phyloP scores from a whole-genome alignment of 2,888 invertebrate species.

The Yponomeuta plumbellus region DNA sequence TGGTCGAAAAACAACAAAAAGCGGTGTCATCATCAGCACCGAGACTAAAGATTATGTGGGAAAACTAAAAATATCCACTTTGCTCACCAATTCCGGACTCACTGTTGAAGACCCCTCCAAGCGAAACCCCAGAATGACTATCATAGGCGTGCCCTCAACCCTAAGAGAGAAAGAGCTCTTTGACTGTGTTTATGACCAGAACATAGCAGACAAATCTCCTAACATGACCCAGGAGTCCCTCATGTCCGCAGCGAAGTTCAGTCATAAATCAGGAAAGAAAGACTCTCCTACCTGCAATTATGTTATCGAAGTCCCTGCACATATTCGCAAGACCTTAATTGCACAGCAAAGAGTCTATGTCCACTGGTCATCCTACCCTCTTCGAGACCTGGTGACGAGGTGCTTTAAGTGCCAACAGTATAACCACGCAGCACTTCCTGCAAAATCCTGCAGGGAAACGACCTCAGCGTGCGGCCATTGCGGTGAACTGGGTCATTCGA shows the following conservation, averaged over 20 bases:
- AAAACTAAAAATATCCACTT: slow-evolving; percentile 9
- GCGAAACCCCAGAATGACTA: neutral
- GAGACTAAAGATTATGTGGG: slow-evolving; percentile 16
- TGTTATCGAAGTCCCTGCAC: neutral
- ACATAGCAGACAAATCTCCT: neutral
- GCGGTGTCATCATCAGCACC: slow-evolving; percentile 19
- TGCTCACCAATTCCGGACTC: neutral
- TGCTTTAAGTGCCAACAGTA: slow-evolving; percentile 10
- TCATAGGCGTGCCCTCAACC: neutral
- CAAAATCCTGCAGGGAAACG: neutral
- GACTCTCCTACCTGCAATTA: neutral
- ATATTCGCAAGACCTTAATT: slow-evolving; percentile 1
- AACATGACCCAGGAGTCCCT: neutral
- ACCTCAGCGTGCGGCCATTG: neutral
- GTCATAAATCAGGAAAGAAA: slow-evolving; percentile 4
- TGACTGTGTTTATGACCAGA: neutral
- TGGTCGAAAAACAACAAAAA: slow-evolving; percentile 11
- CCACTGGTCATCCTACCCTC: neutral
- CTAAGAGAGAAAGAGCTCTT: neutral
- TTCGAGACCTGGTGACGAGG: neutral
- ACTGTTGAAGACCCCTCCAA: neutral
- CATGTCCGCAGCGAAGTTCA: neutral
- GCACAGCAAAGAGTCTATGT: neutral
- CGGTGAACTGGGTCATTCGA: neutral
- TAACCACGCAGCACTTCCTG: neutral